Evolutionary conservation across 2,888 invertebrate genomes (phyloP).

Genomic region (Schizaphis graminum): DNA sequence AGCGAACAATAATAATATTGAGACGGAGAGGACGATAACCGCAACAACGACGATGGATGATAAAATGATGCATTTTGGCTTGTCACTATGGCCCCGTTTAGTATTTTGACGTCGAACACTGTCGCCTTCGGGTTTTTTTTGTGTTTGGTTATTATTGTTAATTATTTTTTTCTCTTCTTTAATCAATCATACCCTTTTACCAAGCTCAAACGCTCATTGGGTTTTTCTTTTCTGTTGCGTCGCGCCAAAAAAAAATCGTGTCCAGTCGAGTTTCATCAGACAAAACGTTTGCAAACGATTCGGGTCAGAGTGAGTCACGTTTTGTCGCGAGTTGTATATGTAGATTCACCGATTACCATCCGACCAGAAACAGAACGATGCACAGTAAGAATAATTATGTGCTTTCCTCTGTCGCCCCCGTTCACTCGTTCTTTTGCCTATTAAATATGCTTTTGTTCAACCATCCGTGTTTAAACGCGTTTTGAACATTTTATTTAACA

Average conservation of each 20-base stretch:
- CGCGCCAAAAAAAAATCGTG: not conserved
- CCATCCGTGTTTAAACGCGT: not conserved
- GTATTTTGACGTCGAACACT: not conserved
- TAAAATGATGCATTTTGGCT: not conserved
- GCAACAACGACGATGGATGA: constrained; percentile 1
- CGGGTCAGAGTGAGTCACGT: not conserved
- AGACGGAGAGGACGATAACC: not conserved
- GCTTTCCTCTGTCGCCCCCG: not conserved
- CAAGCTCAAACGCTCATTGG: not conserved
- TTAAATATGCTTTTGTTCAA: not conserved
- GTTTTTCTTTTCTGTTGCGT: not conserved
- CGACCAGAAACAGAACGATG: not conserved
- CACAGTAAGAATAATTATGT: not conserved
- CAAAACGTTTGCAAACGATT: not conserved
- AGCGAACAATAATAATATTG: not conserved
- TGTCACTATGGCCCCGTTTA: not conserved
- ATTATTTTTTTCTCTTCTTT: not conserved
- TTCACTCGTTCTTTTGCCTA: not conserved
- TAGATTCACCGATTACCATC: not conserved
- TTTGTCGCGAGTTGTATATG: not conserved
- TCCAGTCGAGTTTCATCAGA: not conserved
- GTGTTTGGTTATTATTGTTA: not conserved
- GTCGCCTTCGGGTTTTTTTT: not conserved
- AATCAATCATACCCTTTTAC: constrained; percentile 7
- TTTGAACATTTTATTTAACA: constrained; percentile 2